phyloP scores from a whole-genome alignment of 1,140 invertebrate genomes.

The Matsumurasca onukii region DNA sequence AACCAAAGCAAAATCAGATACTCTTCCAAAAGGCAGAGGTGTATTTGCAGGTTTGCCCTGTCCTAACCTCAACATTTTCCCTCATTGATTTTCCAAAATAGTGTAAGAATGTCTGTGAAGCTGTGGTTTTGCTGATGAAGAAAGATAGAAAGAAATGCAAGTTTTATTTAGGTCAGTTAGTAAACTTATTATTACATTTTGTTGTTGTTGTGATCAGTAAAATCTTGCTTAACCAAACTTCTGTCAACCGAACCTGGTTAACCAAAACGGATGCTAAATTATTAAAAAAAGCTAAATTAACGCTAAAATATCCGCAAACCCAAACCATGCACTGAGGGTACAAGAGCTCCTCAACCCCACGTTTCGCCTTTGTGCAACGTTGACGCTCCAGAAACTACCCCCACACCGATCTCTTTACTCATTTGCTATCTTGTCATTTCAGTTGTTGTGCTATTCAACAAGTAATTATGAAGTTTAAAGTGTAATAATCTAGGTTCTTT shows the following conservation, averaged over 20 bases:
- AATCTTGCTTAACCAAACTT: too few relatives aligned
- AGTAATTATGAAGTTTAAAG: background rate
- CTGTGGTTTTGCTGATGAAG: too few relatives aligned
- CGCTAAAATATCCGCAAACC: background rate
- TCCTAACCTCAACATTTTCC: too few relatives aligned
- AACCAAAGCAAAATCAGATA: background rate
- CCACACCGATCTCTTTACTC: background rate
- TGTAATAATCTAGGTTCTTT: background rate
- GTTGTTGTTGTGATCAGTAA: too few relatives aligned
- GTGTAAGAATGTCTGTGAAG: too few relatives aligned
- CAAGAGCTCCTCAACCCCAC: background rate
- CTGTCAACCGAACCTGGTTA: too few relatives aligned
- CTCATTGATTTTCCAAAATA: too few relatives aligned
- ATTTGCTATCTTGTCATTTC: background rate
- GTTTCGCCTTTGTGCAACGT: background rate
- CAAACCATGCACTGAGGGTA: background rate
- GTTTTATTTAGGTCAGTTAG: too few relatives aligned
- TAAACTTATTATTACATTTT: too few relatives aligned
- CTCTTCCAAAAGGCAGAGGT: background rate
- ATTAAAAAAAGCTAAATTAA: too few relatives aligned
- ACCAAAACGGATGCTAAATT: background rate
- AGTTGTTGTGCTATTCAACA: background rate
- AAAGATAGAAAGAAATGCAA: too few relatives aligned
- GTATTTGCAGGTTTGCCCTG: too few relatives aligned
- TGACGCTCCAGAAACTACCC: background rate